Base-by-base conservation (phyloP, 2,888 invertebrate species). In the Sialis lutaria region DNA sequence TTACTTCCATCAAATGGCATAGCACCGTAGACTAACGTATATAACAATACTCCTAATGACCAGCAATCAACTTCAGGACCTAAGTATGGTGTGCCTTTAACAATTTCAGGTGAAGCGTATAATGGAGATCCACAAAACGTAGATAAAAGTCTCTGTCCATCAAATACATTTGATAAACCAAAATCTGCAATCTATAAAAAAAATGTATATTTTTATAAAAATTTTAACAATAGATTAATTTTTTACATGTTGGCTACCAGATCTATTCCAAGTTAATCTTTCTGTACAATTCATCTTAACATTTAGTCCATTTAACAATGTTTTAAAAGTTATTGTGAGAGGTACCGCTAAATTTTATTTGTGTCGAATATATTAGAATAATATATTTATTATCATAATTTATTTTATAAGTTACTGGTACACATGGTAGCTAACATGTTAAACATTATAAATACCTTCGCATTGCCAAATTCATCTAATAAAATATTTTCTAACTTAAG, bases 1-100 rank as follows among this genome's bases (percentile, higher is more conserved):
- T 97, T 95, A 52, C 92, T 90, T 50, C 97, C 97, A 69, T 97
- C 97, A 64, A 97, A 97, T 46, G 89, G 98, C 98, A 98, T 98
- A 53, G 96, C 93, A 56, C 97, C 97, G 65, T 97, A 98, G 54
- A 98, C 96, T 59, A 98, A 74, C 42, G 97, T 97, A 66, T 98
- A 98, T 7, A 98, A 73, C 43, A 98, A 74, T 44, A 98, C 97
- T 47, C 97, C 98, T 51, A 98, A 69, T 30, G 96, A 96, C 97
- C 85, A 86, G 61, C 85, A 85, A 60, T 86, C 85, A 45, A 85
- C 95, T 76, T 98, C 97, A 4, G 97, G 97, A 6, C 98, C 98
- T 60, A 86, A 85, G 63, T 96, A 96, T 0, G 95, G 93, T 6
- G 87, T 89, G 51, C 96, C 95, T 69, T 90, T 90, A 37, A 96